phyloP scores from a whole-genome alignment of 2,113 vertebrate species.

The Macaca nemestrina region DNA sequence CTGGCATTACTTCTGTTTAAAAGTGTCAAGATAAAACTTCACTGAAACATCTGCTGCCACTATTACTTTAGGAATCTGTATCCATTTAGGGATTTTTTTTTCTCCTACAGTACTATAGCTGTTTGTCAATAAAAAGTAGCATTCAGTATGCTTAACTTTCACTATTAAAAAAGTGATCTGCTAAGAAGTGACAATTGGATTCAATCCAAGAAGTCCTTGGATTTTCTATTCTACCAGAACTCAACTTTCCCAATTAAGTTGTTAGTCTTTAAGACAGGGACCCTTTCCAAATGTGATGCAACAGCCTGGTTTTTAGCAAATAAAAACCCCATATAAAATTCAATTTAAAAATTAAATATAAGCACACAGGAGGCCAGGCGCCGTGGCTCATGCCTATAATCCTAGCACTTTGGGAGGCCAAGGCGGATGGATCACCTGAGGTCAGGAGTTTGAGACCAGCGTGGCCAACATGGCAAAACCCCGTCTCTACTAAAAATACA shows the following conservation, averaged over 20 bases:
- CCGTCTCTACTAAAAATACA: too few species aligned
- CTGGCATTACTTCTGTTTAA: neutral
- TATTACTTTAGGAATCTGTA: neutral
- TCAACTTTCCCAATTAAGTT: neutral
- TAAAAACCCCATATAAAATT: neutral
- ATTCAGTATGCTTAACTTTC: constrained; percentile 38
- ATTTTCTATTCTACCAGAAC: neutral
- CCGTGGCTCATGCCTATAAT: too few species aligned
- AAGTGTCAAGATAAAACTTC: neutral
- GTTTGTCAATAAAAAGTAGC: neutral
- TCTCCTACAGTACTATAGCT: neutral
- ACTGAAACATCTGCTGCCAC: neutral
- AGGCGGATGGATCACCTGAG: too few species aligned
- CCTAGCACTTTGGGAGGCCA: too few species aligned
- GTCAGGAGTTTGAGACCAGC: too few species aligned
- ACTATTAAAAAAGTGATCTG: constrained; percentile 29
- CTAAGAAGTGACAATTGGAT: neutral
- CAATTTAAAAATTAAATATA: neutral
- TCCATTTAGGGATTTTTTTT: neutral
- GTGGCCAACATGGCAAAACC: too few species aligned
- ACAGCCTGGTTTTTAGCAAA: neutral
- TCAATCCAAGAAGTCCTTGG: neutral
- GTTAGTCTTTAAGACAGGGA: neutral
- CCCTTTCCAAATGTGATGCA: neutral
- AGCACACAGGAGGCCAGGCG: neutral